Conservation (phyloP, 2,888 invertebrate species). For the Acrocyrtus sp. region DNA sequence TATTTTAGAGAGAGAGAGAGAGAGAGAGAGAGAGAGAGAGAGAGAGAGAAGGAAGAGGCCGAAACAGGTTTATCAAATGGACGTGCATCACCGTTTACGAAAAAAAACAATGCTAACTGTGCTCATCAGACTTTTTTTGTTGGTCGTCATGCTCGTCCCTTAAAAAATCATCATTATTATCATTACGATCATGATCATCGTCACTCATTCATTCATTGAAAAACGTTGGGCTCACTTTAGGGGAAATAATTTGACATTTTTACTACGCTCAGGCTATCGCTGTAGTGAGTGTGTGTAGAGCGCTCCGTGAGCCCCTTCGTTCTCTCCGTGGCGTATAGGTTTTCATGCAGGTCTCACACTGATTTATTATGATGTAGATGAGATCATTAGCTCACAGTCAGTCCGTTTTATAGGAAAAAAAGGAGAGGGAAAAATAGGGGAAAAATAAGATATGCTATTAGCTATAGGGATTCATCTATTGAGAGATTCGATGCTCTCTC, state of each 20-base stretch:
- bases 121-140: too few species aligned
- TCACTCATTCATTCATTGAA: constrained; percentile 34
- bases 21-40: too few species aligned
- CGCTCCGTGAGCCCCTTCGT: background rate
- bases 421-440: too few species aligned
- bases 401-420: constrained; percentile 16
- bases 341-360: constrained; percentile 19
- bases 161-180: constrained; percentile 43
- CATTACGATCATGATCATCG: constrained; percentile 26
- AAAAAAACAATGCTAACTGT: constrained; percentile 11
- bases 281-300: background rate
- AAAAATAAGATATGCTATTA: too few species aligned
- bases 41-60: constrained; percentile 47
- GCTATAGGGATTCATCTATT: too few species aligned
- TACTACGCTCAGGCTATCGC: constrained; percentile 21
- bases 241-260: constrained; percentile 20
- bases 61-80: constrained; percentile 52
- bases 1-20: constrained; percentile 26
- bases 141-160: constrained; percentile 39
- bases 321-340: too few species aligned
- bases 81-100: constrained; percentile 9
- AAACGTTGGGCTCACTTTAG: too few species aligned
- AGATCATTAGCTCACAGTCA: constrained; percentile 55
- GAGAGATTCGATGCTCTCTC: too few species aligned
- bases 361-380: constrained; percentile 53